Evolutionary conservation across 2,113 vertebrate genomes (phyloP), one percentile per base, ranked within the genome.

Genomic region (Vimba vimba): DNA sequence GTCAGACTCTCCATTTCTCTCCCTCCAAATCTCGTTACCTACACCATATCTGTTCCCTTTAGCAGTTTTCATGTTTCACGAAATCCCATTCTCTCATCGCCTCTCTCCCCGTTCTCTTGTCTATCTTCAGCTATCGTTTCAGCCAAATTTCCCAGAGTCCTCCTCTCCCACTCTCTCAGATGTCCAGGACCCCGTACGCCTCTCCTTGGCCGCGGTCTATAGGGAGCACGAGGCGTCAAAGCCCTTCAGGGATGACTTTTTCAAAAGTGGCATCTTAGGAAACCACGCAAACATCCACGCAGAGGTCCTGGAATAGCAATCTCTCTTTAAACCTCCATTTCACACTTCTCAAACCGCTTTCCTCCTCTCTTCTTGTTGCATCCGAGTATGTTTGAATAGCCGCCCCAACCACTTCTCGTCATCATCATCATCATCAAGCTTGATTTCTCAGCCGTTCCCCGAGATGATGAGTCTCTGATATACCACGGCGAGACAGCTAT

Each of bases 11-110:
- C 62, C 78, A 36, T 55, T 57, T 74, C 90, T 87, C 91, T 92
- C 86, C 85, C 90, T 92, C 85, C 81, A 90, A 86, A 87, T 90
- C 89, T 68, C 13, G 71, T 90, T 89, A 88, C 89, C 85, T 87
- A 60, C 64, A 77, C 82, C 79, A 74, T 87, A 87, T 87, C 82
- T 85, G 89, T 88, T 87, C 88, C 91, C 89, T 91, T 91, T 91
- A 57, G 90, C 91, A 91, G 91, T 93, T 90, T 92, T 86, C 79
- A 86, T 85, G 68, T 84, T 77, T 82, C 82, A 73, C 45, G 73
- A 87, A 87, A 83, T 83, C 86, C 81, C 47, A 85, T 79, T 85
- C 79, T 92, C 62, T 76, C 50, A 81, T 82, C 64, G 86, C 89
- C 90, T 88, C 25, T 75, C 60, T 84, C 23, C 57, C 79, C 27